phyloP scores from a whole-genome alignment of 2,113 vertebrate genomes.

The Erpornis zantholeuca region DNA sequence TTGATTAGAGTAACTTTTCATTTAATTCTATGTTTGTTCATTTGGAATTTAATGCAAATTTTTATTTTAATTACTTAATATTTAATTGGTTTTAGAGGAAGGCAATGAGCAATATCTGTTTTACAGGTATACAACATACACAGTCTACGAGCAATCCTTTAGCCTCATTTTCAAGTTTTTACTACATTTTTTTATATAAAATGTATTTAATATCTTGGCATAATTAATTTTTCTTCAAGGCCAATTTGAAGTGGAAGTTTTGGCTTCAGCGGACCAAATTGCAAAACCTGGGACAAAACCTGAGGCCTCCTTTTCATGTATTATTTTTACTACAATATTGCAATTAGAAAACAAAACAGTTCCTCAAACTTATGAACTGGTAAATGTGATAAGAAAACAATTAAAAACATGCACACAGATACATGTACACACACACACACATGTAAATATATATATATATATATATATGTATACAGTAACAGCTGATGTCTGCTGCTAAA shows the following conservation, averaged over 20 bases:
- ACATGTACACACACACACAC: no score
- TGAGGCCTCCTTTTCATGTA: not conserved
- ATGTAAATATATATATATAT: no score
- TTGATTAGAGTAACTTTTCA: not conserved
- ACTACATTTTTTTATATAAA: not conserved
- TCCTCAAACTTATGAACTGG: not conserved
- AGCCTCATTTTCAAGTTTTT: not conserved
- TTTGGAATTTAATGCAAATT: not conserved
- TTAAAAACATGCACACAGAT: not conserved
- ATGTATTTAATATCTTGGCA: not conserved
- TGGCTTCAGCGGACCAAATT: not conserved
- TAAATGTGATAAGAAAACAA: not conserved
- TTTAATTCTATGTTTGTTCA: conserved; percentile 16
- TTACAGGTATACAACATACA: not conserved
- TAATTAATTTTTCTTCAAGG: not conserved
- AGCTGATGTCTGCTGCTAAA: not conserved
- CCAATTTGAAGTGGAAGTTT: not conserved
- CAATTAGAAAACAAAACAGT: not conserved
- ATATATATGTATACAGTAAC: not conserved
- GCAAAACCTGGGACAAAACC: not conserved
- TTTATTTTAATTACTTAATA: not conserved
- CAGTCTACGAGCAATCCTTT: not conserved
- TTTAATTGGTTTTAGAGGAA: not conserved
- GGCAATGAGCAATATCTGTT: not conserved
- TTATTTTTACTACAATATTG: not conserved